Percentiles rank a stretch among this genome's conserved stretches.
Evolutionary conservation across 1,140 invertebrate species (phyloP).

Genomic region (Papilio aristodemus): DNA sequence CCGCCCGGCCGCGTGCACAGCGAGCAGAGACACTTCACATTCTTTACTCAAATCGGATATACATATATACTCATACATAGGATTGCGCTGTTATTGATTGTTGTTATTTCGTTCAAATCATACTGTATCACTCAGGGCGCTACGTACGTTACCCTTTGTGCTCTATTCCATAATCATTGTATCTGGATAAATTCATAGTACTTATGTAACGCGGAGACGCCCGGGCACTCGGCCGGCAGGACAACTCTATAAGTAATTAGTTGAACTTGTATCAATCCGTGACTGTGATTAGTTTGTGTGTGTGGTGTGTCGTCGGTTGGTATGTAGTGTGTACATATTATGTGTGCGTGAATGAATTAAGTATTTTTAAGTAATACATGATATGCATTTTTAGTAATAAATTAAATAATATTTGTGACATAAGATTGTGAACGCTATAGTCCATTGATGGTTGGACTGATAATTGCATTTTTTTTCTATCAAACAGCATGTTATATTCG

Average conservation of each 20-base stretch:
- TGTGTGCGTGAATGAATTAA: constrained; percentile 18
- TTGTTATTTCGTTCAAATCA: no score
- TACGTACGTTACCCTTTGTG: no score
- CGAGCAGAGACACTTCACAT: no score
- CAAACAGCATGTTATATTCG: no score
- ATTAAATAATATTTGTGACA: background rate
- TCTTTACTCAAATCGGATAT: background rate
- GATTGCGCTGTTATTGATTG: no score
- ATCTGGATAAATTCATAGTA: no score
- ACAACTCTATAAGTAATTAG: background rate
- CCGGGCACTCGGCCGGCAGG: background rate
- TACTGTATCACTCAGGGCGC: no score
- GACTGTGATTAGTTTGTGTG: constrained; percentile 38
- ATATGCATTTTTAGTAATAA: constrained; percentile 23
- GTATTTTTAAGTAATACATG: constrained; percentile 4
- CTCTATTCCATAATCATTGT: no score
- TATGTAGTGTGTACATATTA: constrained; percentile 27
- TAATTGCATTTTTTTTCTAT: no score
- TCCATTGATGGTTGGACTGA: background rate
- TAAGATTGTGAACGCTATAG: background rate
- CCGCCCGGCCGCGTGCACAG: background rate
- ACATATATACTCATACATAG: background rate
- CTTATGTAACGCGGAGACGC: no score
- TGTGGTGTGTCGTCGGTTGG: constrained; percentile 27
- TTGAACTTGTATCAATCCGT: constrained; percentile 21